Evolutionary conservation across 2,113 vertebrate species (phyloP).

Genomic region (Heliornis fulica): DNA sequence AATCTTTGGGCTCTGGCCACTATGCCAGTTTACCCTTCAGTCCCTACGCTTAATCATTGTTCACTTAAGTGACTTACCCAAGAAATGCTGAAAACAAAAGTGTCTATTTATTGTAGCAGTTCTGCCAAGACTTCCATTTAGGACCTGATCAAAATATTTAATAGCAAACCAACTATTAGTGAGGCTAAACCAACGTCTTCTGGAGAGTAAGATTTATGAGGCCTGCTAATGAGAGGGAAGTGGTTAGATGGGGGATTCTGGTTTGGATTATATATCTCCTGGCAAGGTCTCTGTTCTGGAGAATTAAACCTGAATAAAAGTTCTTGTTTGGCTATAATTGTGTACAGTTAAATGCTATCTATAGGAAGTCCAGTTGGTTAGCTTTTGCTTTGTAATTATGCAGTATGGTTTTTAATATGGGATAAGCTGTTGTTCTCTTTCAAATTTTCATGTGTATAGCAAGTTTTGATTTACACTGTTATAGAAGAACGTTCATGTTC

Average conservation of each 20-base stretch:
- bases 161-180: not conserved
- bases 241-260: not conserved
- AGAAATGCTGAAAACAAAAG: not conserved
- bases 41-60: not conserved
- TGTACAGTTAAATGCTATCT: not conserved
- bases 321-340: not conserved
- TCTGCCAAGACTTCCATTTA: not conserved
- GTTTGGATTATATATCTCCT: conserved; percentile 17
- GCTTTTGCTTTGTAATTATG: not conserved
- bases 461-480: not conserved
- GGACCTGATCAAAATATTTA: not conserved
- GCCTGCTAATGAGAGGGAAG: not conserved
- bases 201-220: conserved; percentile 22
- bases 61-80: not conserved
- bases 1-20: not conserved
- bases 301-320: not conserved
- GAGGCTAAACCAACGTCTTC: conserved; percentile 30
- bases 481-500: not conserved
- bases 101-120: not conserved
- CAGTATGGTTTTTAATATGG: not conserved
- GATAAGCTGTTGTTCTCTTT: not conserved
- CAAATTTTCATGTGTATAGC: not conserved
- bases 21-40: not conserved
- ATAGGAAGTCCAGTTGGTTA: not conserved
- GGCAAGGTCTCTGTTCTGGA: not conserved